A percentile compares a stretch with the other conserved stretches of the same genome.
Conservation (phyloP, 2,888 invertebrate species). For the Cantharis lateralis region DNA sequence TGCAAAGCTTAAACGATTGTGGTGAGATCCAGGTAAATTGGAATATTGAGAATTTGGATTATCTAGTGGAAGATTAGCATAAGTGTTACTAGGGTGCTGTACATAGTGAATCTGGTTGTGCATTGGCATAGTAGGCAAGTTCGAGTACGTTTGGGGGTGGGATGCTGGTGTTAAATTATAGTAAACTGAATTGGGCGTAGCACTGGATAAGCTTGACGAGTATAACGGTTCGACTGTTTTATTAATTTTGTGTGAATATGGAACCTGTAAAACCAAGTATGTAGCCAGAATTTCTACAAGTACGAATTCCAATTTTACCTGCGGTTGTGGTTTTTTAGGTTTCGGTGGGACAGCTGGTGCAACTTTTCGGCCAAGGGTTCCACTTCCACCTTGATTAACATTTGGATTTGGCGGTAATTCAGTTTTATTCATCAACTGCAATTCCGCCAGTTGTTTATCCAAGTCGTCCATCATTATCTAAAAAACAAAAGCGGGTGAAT, state of each 20-base stretch:
- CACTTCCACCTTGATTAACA: slow-evolving; percentile 52
- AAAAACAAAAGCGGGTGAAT: not conserved
- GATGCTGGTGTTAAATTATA: slow-evolving; percentile 50
- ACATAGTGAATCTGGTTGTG: slow-evolving; percentile 38
- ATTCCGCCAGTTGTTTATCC: slow-evolving; percentile 71
- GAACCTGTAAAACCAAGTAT: slow-evolving; percentile 65
- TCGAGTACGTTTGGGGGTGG: slow-evolving; percentile 41
- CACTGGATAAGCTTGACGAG: slow-evolving; percentile 64
- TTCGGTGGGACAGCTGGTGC: slow-evolving; percentile 83
- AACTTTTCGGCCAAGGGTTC: slow-evolving; percentile 62
- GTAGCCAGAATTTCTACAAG: not conserved
- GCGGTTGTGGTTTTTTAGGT: slow-evolving; percentile 68
- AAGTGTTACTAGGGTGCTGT: slow-evolving; percentile 40
- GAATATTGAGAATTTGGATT: slow-evolving; percentile 19
- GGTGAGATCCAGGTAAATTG: slow-evolving; percentile 9
- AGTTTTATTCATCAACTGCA: slow-evolving; percentile 64
- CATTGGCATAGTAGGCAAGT: slow-evolving; percentile 42
- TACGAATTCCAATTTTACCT: slow-evolving; percentile 53
- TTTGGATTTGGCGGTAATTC: slow-evolving; percentile 49
- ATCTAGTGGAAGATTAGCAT: slow-evolving; percentile 28
- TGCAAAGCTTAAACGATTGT: slow-evolving; percentile 1
- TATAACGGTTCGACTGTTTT: slow-evolving; percentile 75
- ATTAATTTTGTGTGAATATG: slow-evolving; percentile 74
- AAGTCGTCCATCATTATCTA: slow-evolving; percentile 63
- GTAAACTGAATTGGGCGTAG: slow-evolving; percentile 44